A percentile compares a stretch with the other conserved stretches of the same genome.
These are phyloP conservation scores for Cygnus atratus DNA, from an alignment of 2,113 vertebrate genomes.

Conservation along the genomic window DNA sequence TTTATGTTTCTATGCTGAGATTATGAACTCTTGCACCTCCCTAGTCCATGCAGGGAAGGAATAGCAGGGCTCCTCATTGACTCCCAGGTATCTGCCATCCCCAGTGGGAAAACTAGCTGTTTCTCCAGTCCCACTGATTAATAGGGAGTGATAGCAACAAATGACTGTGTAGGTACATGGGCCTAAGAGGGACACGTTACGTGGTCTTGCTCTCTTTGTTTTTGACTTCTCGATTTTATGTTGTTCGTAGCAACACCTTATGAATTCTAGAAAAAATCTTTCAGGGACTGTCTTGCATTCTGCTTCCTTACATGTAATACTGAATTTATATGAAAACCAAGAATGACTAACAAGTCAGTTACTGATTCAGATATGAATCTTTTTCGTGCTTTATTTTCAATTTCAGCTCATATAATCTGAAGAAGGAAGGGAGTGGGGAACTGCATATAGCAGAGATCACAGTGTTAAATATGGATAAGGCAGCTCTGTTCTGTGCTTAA, in stretches of 20 bases:
- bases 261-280: not conserved
- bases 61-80: not conserved
- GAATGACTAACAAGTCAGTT: not conserved
- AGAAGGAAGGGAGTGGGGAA: not conserved
- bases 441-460: not conserved
- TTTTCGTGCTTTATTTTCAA: not conserved
- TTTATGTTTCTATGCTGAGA: not conserved
- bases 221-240: not conserved
- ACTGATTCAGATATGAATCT: not conserved
- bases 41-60: not conserved
- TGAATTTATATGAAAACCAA: not conserved
- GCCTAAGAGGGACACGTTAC: fast-evolving
- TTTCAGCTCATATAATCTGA: not conserved
- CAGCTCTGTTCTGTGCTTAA: not conserved
- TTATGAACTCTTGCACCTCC: not conserved
- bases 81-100: not conserved
- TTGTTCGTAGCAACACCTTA: not conserved
- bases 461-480: not conserved
- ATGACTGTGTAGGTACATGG: too few relatives aligned
- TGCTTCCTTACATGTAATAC: not conserved
- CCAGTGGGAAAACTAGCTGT: not conserved
- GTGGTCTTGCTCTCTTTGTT: not conserved
- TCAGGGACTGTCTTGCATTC: not conserved
- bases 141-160: not conserved
- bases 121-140: not conserved